Percentiles rank a stretch among this genome's conserved stretches.
Evolutionary conservation across 2,888 invertebrate species (phyloP).

Genomic region (Trichogramma evanescens): DNA sequence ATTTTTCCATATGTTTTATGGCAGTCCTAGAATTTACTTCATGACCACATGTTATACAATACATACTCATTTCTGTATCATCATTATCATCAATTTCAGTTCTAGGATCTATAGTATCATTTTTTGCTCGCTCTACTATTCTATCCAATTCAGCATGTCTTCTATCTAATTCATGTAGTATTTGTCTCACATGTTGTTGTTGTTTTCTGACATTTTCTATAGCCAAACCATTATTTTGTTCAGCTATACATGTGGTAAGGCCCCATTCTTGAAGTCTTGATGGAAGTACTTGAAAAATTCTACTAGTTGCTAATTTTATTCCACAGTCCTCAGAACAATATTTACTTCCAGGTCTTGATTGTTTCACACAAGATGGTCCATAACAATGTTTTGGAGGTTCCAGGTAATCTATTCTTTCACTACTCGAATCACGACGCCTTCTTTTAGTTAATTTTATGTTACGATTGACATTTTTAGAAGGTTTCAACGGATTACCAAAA

Average conservation of each 20-base stretch:
- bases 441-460: conserved; percentile 39
- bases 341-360: conserved; percentile 75
- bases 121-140: conserved; percentile 71
- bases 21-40: conserved; percentile 89
- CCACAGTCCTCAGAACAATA: conserved; percentile 93
- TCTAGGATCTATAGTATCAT: conserved; percentile 60
- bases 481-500: conserved; percentile 40
- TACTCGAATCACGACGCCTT: conserved; percentile 41
- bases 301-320: conserved; percentile 73
- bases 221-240: conserved; percentile 67
- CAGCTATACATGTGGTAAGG: conserved; percentile 76
- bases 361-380: conserved; percentile 79
- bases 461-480: conserved; percentile 40
- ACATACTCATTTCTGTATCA: conserved; percentile 73
- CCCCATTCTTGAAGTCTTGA: conserved; percentile 92
- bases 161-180: conserved; percentile 72
- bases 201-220: conserved; percentile 71
- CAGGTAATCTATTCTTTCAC: conserved; percentile 40
- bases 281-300: conserved; percentile 78
- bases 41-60: conserved; percentile 95
- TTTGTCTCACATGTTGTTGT: conserved; percentile 69
- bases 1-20: conserved; percentile 95
- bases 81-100: conserved; percentile 58
- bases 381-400: conserved; percentile 72
- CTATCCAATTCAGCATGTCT: conserved; percentile 72